Conservation (phyloP, 2,888 invertebrate genomes). For the Nephrocerus scutellatus region DNA sequence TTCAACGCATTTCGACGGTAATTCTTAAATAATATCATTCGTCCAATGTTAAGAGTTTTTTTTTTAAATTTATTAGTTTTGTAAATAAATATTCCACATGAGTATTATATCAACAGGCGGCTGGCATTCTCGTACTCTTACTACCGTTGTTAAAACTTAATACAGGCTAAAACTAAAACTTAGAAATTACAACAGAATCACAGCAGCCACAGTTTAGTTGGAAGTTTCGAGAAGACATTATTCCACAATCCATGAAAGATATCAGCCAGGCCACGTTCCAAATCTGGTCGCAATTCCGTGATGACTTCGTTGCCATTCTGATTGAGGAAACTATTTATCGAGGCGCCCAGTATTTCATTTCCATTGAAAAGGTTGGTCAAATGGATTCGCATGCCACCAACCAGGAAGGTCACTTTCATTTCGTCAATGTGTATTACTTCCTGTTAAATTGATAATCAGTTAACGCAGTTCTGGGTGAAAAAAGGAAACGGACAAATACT, state of each 20-base stretch:
- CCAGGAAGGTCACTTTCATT: slow-evolving; percentile 53
- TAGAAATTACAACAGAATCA: slow-evolving; percentile 21
- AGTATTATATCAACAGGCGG: no score
- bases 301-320: slow-evolving; percentile 56
- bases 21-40: no score
- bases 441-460: slow-evolving; percentile 27
- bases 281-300: slow-evolving; percentile 52
- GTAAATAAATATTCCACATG: no score
- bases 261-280: slow-evolving; percentile 51
- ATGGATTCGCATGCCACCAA: slow-evolving; percentile 51
- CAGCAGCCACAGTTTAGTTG: slow-evolving; percentile 53
- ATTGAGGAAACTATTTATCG: slow-evolving; percentile 55
- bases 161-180: no score
- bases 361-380: slow-evolving; percentile 58
- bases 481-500: not conserved
- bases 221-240: slow-evolving; percentile 54
- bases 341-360: slow-evolving; percentile 55
- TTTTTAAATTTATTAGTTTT: no score
- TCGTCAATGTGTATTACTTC: slow-evolving; percentile 50
- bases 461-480: not conserved
- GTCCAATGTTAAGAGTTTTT: no score
- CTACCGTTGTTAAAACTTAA: no score
- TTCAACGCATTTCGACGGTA: no score
- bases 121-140: no score
- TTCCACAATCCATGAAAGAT: slow-evolving; percentile 55